These are phyloP conservation scores for Periophthalmodon schlosseri DNA, from an alignment of 2,113 vertebrate genomes.

Conservation along the genomic window DNA sequence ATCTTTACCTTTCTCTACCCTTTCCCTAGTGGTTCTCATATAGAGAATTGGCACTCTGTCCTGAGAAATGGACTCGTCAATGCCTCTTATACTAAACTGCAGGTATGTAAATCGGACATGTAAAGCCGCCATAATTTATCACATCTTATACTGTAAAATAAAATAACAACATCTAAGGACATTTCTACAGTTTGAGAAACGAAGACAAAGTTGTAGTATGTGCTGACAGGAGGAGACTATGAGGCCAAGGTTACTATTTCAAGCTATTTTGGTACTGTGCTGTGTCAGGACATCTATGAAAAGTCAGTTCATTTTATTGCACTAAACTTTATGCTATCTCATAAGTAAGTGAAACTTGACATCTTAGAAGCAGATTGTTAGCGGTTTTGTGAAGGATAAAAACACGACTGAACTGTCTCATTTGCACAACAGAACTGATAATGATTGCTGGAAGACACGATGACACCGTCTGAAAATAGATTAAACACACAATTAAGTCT, in stretches of 20 bases:
- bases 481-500: slow-evolving; percentile 51
- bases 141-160: slow-evolving; percentile 22
- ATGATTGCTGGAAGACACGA: slow-evolving; percentile 27
- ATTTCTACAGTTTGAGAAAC: slow-evolving; percentile 27
- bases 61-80: slow-evolving; percentile 99
- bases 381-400: slow-evolving; percentile 15
- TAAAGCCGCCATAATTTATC: slow-evolving; percentile 42
- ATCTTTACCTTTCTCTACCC: slow-evolving; percentile 61
- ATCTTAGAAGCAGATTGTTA: neutral
- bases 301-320: neutral
- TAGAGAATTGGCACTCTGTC: slow-evolving; percentile 99
- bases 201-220: slow-evolving; percentile 43
- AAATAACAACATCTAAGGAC: neutral
- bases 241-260: slow-evolving; percentile 31
- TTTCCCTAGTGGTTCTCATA: slow-evolving; percentile 93
- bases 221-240: slow-evolving; percentile 45
- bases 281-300: neutral
- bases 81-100: slow-evolving; percentile 98
- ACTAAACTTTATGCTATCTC: neutral
- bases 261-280: neutral
- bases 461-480: slow-evolving; percentile 41
- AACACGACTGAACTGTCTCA: slow-evolving; percentile 23
- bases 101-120: slow-evolving; percentile 81
- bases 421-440: slow-evolving; percentile 34
- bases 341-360: neutral